phyloP scores from a whole-genome alignment of 2,888 invertebrate species.

The Pharmacophagus antenor region DNA sequence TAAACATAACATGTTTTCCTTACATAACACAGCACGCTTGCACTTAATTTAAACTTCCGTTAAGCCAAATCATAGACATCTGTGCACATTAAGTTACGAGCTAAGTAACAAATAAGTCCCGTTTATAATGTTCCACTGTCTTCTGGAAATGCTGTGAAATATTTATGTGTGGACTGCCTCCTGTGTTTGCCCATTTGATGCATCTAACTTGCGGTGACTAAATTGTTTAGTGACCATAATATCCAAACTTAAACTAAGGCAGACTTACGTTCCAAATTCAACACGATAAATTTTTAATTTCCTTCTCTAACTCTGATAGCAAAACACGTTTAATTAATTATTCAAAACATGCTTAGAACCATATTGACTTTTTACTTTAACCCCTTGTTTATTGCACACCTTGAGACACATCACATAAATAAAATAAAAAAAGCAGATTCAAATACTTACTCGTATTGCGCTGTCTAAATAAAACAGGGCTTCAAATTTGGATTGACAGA shows the following conservation, averaged over 20 bases:
- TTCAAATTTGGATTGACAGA: too few species aligned
- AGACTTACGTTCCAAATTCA: too few species aligned
- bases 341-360: too few species aligned
- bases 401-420: too few species aligned
- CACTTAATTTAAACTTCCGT: not conserved
- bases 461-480: too few species aligned
- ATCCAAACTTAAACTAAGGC: not conserved
- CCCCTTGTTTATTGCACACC: too few species aligned
- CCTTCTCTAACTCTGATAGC: not conserved
- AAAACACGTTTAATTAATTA: too few species aligned
- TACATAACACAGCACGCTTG: not conserved
- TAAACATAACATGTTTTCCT: not conserved
- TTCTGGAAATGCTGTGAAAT: not conserved
- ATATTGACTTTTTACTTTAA: too few species aligned
- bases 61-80: slow-evolving; percentile 9
- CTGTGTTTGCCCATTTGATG: not conserved
- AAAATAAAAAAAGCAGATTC: too few species aligned
- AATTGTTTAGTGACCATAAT: not conserved
- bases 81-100: slow-evolving; percentile 14
- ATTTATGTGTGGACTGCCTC: not conserved
- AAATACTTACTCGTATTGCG: too few species aligned
- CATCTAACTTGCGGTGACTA: not conserved
- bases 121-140: slow-evolving; percentile 5
- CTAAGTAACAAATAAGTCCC: slow-evolving; percentile 14
- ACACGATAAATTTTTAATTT: not conserved